These are phyloP conservation scores for Actinostola sp. DNA, from an alignment of 92 coral and sea anemone species.

Conservation along the genomic window DNA sequence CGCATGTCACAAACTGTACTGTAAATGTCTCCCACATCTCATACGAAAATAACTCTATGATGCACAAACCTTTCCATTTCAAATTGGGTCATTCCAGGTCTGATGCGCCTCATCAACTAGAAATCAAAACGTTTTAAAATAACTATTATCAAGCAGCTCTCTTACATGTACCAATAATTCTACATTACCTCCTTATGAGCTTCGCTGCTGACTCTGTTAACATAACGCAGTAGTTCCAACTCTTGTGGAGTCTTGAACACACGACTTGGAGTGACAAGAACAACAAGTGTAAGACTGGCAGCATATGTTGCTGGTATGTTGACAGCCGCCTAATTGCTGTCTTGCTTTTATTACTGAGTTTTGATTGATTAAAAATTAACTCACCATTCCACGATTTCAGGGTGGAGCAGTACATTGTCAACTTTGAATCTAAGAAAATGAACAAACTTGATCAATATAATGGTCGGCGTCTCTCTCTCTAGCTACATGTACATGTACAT, in stretches of 20 bases:
- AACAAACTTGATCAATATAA: not conserved
- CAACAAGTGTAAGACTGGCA: not conserved
- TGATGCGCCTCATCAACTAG: slow-evolving; percentile 84
- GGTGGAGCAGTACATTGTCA: slow-evolving; percentile 78
- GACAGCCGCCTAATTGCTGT: no score
- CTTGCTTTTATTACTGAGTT: no score
- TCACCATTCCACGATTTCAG: slow-evolving; percentile 93
- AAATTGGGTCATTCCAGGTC: slow-evolving; percentile 93
- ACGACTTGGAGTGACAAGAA: slow-evolving; percentile 78
- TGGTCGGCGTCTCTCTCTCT: not conserved
- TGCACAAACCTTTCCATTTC: slow-evolving; percentile 83
- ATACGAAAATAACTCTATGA: no score
- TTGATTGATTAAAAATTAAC: no score
- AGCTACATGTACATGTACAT: no score
- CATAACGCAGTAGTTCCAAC: slow-evolving; percentile 88
- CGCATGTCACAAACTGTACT: no score
- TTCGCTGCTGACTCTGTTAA: slow-evolving; percentile 89
- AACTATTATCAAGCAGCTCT: not conserved
- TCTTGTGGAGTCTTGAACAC: slow-evolving; percentile 97
- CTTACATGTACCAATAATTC: not conserved
- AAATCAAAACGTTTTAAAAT: not conserved
- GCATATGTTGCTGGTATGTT: no score
- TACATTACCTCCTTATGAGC: slow-evolving; percentile 84
- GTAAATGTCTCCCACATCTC: no score
- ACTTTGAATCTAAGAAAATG: slow-evolving; percentile 69